Evolutionary conservation across 2,888 invertebrate genomes (phyloP).

Genomic region (Cacoxenus indagator): DNA sequence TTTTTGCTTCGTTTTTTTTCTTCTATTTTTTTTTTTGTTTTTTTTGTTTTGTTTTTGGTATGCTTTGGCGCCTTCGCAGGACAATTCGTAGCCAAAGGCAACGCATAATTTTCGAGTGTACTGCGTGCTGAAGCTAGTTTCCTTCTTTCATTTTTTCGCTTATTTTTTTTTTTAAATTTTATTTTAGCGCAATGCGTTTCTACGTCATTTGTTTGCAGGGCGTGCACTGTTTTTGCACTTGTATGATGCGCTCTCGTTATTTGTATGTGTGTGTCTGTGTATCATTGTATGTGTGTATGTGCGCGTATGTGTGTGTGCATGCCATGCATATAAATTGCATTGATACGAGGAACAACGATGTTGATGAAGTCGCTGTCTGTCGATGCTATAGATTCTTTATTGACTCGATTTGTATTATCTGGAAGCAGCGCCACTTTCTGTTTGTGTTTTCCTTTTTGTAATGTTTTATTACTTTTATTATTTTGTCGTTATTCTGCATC

Average conservation of each 20-base stretch:
- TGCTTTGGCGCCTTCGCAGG: conserved; percentile 19
- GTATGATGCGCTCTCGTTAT: conserved; percentile 7
- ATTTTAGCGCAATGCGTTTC: conserved; percentile 2
- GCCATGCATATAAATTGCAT: conserved; percentile 42
- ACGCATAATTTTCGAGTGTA: conserved; percentile 29
- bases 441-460: conserved; percentile 39
- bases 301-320: conserved; percentile 27
- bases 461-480: conserved; percentile 39
- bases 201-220: conserved; percentile 1
- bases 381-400: conserved; percentile 15
- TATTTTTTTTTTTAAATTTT: not conserved
- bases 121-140: not conserved
- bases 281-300: conserved; percentile 33
- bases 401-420: conserved; percentile 19
- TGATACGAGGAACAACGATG: conserved; percentile 20
- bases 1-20: not conserved
- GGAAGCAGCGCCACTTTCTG: not conserved
- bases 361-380: not conserved
- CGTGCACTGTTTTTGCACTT: not conserved
- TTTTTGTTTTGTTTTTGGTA: conserved; percentile 3
- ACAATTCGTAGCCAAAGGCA: conserved; percentile 23
- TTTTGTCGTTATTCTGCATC: conserved; percentile 33
- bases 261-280: conserved; percentile 18
- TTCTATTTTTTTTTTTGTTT: not conserved
- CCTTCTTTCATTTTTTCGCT: not conserved